phyloP scores from a whole-genome alignment of 1,140 invertebrate genomes.

The Dryas iulia region DNA sequence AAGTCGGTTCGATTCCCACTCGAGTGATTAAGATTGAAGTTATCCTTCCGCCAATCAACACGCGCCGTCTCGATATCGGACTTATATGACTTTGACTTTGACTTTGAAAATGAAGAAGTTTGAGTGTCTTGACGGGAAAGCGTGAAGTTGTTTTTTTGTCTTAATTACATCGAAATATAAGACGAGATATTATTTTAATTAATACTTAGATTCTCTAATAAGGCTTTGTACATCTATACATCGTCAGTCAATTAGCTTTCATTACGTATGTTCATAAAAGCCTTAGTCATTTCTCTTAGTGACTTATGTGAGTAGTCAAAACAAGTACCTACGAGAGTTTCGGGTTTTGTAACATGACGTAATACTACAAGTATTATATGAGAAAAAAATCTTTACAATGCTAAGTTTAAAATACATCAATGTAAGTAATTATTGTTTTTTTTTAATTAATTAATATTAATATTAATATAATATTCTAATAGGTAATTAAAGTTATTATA shows the following conservation, averaged over 20 bases:
- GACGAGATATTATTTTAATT: background rate
- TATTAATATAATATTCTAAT: no score
- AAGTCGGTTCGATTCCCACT: no score
- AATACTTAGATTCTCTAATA: conserved; percentile 9
- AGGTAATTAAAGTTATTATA: no score
- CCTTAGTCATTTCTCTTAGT: conserved; percentile 30
- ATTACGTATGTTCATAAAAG: conserved; percentile 17
- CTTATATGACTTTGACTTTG: no score
- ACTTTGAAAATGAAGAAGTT: no score
- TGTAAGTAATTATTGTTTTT: background rate
- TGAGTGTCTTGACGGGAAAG: no score
- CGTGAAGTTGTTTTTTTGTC: no score
- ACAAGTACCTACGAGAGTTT: conserved; percentile 4
- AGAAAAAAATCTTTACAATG: background rate
- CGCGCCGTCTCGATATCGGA: no score
- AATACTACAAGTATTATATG: conserved; percentile 5
- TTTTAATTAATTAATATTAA: no score
- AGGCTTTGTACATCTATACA: conserved; percentile 5
- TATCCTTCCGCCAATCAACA: no score
- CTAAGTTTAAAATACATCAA: background rate
- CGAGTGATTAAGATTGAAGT: no score
- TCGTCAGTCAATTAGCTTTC: conserved; percentile 28
- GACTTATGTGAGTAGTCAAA: conserved; percentile 19
- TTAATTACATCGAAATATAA: background rate
- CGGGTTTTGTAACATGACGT: conserved; percentile 11